Percentiles rank a stretch among this genome's conserved stretches.
Conservation (phyloP, 2,888 invertebrate genomes). For the Acrobasis consociella region DNA sequence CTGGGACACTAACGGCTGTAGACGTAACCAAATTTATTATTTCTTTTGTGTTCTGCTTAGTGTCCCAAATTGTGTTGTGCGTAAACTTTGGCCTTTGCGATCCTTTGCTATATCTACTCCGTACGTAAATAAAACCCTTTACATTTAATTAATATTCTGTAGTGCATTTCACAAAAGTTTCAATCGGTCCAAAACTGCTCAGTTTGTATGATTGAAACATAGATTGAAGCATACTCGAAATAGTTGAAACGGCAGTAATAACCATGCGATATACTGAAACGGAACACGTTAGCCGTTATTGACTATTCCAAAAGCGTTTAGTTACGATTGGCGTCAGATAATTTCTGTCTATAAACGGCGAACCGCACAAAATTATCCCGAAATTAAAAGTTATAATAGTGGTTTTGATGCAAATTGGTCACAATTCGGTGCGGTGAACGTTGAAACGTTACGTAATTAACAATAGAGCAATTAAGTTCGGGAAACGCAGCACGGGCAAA, state of each 20-base stretch:
- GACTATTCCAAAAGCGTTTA: conserved; percentile 20
- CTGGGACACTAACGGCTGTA: no score
- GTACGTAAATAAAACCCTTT: no score
- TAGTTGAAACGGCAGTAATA: conserved; percentile 22
- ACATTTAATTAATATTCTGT: no score
- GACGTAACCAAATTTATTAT: no score
- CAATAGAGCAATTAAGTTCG: conserved; percentile 81
- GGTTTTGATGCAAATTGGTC: conserved; percentile 60
- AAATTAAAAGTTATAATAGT: conserved; percentile 58
- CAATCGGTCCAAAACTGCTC: conserved; percentile 1
- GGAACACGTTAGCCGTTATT: conserved; percentile 25
- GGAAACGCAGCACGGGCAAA: conserved; percentile 63
- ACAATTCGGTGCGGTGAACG: conserved; percentile 61
- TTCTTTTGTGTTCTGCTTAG: no score
- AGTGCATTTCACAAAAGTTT: not conserved
- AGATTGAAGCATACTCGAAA: conserved; percentile 9
- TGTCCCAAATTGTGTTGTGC: not conserved
- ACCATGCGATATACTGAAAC: conserved; percentile 20
- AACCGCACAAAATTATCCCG: conserved; percentile 31
- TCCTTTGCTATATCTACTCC: no score
- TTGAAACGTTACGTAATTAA: conserved; percentile 80
- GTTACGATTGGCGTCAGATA: conserved; percentile 27
- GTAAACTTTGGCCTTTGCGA: no score
- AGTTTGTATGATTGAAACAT: conserved; percentile 15
- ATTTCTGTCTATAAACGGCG: conserved; percentile 32